Evolutionary conservation across 1,140 invertebrate genomes (phyloP).

Genomic region (Drosophila simulans): DNA sequence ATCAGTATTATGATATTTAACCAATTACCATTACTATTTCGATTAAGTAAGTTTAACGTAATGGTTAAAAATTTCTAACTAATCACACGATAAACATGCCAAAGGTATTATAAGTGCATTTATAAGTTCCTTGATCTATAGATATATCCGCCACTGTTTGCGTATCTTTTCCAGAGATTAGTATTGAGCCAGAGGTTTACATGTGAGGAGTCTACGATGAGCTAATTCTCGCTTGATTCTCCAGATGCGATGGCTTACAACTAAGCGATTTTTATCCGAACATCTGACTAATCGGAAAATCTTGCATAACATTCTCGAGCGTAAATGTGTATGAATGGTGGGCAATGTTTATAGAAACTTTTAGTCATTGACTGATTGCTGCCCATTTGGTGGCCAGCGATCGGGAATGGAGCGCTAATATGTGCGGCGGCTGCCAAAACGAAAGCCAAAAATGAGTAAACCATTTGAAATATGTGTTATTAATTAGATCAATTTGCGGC

Average conservation of each 20-base stretch:
- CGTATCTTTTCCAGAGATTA: not conserved
- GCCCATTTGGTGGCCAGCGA: conserved; percentile 30
- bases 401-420: conserved; percentile 31
- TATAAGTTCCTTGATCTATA: not conserved
- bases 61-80: too few relatives aligned
- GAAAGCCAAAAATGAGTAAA: conserved; percentile 46
- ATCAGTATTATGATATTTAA: too few relatives aligned
- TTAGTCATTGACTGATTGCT: conserved; percentile 50
- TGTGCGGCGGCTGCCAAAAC: conserved; percentile 19
- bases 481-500: conserved; percentile 75
- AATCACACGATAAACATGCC: too few relatives aligned
- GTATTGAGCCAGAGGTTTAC: conserved; percentile 16
- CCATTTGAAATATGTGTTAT: conserved; percentile 67
- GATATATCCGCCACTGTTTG: not conserved
- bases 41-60: too few relatives aligned
- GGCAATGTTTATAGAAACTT: conserved; percentile 20
- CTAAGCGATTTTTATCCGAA: conserved; percentile 18
- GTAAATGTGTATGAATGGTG: conserved; percentile 1
- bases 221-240: conserved; percentile 15
- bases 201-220: conserved; percentile 31
- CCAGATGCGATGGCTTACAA: conserved; percentile 19
- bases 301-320: conserved; percentile 44
- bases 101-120: too few relatives aligned
- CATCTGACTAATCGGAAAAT: conserved; percentile 17
- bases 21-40: too few relatives aligned